Percentiles rank a stretch among this genome's conserved stretches.
These are phyloP conservation scores for Cyanocitta stelleri DNA, from an alignment of 2,113 vertebrate genomes.

Conservation along the genomic window DNA sequence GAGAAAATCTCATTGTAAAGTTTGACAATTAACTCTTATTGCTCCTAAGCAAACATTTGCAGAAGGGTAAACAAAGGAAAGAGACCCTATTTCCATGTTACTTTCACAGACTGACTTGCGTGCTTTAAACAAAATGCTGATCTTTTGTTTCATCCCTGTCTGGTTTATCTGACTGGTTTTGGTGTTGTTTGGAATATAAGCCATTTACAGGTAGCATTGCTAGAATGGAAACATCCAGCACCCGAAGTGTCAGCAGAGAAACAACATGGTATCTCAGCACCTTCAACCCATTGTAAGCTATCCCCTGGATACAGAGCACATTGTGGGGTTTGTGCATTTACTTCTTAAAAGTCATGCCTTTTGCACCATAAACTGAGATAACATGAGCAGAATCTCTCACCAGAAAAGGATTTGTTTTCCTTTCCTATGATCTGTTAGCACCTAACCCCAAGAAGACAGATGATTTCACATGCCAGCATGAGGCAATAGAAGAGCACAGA, in stretches of 20 bases:
- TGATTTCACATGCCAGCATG: not conserved
- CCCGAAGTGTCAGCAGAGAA: not conserved
- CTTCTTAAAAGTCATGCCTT: not conserved
- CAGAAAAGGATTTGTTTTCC: not conserved
- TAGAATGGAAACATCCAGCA: not conserved
- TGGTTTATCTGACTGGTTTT: not conserved
- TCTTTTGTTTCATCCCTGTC: not conserved
- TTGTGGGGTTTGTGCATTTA: not conserved
- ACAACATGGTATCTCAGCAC: not conserved
- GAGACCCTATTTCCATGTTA: not conserved
- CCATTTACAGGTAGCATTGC: not conserved
- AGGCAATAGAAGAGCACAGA: not conserved
- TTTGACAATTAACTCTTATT: constrained; percentile 64
- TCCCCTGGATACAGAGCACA: not conserved
- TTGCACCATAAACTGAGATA: not conserved
- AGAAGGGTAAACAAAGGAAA: constrained; percentile 59
- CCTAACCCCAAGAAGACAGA: not conserved
- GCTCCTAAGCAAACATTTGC: constrained; percentile 62
- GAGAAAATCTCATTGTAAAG: constrained; percentile 63
- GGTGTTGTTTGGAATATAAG: not conserved
- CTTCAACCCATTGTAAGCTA: not conserved
- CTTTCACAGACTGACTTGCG: not conserved
- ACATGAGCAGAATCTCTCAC: not conserved
- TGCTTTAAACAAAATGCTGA: not conserved
- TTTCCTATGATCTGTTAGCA: not conserved